Base-by-base conservation (phyloP, 2,113 vertebrate genomes). In the Haemorhous mexicanus region DNA sequence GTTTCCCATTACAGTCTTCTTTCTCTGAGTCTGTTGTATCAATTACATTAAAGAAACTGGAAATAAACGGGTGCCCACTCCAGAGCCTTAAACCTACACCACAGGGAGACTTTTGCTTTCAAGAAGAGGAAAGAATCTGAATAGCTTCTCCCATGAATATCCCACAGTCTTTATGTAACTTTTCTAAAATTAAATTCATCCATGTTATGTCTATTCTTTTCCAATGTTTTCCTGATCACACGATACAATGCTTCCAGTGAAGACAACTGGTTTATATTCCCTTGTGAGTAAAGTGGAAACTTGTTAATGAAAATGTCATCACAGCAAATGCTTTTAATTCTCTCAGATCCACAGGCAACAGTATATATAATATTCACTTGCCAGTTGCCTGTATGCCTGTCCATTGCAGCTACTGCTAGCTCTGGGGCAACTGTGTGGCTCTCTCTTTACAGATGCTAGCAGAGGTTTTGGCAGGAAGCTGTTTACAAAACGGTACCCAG, bases 181-280 rank as follows among this genome's bases (percentile, higher is more conserved):
- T 94, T 94, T 82, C 70, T 91, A 96, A 96, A 97, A 94, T 96
- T 96, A 93, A 97, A 90, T 94, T 94, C 62, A 89, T 87, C 89
- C 91, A 52, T 96, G 95, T 97, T 97, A 90, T 96, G 97, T 97
- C 97, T 97, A 43, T 95, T 96, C 79, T 68, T 77, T 94, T 89
- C 87, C 73, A 69, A 74, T 97, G 92, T 97, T 98, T 97, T 95
- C 91, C 94, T 90, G 95, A 44, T 96, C 4, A 7, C 47, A 94
- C 4, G 15, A 87, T 83, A 87, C 2, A 43, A 94, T 86, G 86
- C 89, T 93, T 96, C 78, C 92, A 96, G 92, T 90, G 86, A 86
- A 97, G 93, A 97, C 59, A 50, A 96, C 84, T 96, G 74, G 91
- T 97, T 98, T 98, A 97, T 97, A 92, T 96, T 97, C 96, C 91